Percentiles rank a stretch among this genome's conserved stretches.
Conservation (phyloP, 92 coral and sea anemone species). For the Umimayanthus kanabou region DNA sequence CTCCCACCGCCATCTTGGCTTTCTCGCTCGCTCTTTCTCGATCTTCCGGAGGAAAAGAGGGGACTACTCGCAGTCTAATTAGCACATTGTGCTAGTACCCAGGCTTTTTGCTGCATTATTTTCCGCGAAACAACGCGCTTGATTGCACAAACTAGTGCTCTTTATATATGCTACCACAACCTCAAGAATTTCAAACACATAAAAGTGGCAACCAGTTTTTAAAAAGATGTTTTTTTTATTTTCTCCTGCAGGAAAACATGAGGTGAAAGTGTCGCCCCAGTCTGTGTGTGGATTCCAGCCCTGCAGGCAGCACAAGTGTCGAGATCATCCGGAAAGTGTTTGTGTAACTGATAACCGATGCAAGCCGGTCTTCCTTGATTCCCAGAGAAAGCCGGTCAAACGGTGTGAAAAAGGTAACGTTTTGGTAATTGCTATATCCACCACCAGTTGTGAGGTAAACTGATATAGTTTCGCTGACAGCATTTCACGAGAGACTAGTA, state of each 20-base stretch:
- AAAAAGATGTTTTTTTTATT: not conserved
- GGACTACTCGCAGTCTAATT: too few species aligned
- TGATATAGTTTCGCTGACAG: not conserved
- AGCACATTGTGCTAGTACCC: too few species aligned
- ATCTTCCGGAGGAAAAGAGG: too few species aligned
- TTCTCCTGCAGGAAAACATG: constrained; percentile 29
- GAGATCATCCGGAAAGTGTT: constrained; percentile 26
- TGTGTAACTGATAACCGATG: constrained; percentile 56
- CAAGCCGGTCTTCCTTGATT: constrained; percentile 48
- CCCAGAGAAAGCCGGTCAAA: constrained; percentile 53
- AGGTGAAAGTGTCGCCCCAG: constrained; percentile 29
- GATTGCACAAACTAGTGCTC: not conserved
- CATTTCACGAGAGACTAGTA: too few species aligned
- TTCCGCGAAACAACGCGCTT: too few species aligned
- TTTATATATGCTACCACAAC: not conserved
- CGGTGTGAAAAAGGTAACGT: constrained; percentile 60
- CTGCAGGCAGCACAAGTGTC: constrained; percentile 42
- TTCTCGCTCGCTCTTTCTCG: too few species aligned
- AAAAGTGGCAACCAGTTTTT: not conserved
- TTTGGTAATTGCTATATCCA: not conserved
- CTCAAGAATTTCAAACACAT: too few species aligned
- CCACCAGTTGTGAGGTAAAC: not conserved
- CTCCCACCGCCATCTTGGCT: too few species aligned
- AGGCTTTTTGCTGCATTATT: too few species aligned
- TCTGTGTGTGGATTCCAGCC: constrained; percentile 53